A percentile compares a stretch with the other conserved stretches of the same genome.
phyloP scores from a whole-genome alignment of 2,797 vertebrate species.

The Poliocrania exsul region DNA sequence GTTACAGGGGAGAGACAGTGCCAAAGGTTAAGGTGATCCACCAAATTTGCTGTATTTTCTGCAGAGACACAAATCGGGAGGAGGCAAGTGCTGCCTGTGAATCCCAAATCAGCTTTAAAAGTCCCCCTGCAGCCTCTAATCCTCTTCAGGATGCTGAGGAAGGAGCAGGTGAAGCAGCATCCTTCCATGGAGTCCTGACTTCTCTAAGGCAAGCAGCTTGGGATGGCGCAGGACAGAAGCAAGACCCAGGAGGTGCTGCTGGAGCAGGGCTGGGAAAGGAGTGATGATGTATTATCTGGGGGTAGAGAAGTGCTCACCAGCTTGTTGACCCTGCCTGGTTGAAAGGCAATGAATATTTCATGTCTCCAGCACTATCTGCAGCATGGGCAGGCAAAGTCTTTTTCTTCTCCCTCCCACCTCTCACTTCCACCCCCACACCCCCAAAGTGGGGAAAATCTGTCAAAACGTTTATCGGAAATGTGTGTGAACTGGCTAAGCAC shows the following conservation, averaged over 20 bases:
- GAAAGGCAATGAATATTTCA: slow-evolving; percentile 68
- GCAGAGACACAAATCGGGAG: neutral
- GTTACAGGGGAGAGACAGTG: neutral
- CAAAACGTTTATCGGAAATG: slow-evolving; percentile 71
- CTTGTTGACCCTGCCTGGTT: neutral
- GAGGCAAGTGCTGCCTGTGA: neutral
- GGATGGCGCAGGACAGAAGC: neutral
- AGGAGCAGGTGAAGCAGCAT: neutral
- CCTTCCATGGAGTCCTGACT: neutral
- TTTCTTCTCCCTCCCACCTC: neutral
- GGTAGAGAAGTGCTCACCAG: neutral
- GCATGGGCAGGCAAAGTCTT: neutral
- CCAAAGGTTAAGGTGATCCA: neutral
- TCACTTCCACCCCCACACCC: neutral
- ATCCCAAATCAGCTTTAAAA: neutral
- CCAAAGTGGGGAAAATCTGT: slow-evolving; percentile 69
- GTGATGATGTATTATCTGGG: neutral
- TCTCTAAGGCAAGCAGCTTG: accelerated
- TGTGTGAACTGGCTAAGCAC: slow-evolving; percentile 51
- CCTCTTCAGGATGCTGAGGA: neutral
- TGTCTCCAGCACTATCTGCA: slow-evolving; percentile 45
- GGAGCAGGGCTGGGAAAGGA: accelerated
- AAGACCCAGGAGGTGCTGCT: neutral
- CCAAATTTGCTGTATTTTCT: neutral
- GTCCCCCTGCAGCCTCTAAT: neutral